Evolutionary conservation across 1,140 invertebrate species (phyloP).

Genomic region (Globodera rostochiensis): DNA sequence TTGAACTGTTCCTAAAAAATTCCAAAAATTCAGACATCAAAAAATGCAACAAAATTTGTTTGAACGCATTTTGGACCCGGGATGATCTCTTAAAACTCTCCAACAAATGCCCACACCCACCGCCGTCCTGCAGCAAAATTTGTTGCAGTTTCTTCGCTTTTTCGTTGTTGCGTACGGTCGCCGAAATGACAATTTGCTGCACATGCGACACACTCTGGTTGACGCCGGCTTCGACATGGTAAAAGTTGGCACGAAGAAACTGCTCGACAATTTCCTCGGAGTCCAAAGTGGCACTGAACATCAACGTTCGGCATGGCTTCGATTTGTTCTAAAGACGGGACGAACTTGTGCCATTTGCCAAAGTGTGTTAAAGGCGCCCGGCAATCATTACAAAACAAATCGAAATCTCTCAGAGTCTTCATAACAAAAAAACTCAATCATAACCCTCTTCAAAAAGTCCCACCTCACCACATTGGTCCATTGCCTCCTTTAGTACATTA

Average conservation of each 20-base stretch:
- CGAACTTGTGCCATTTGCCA: too few species aligned
- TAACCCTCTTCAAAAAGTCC: background rate
- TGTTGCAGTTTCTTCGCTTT: background rate
- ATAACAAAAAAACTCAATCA: too few species aligned
- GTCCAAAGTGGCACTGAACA: slow-evolving; percentile 28
- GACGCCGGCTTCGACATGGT: slow-evolving; percentile 13
- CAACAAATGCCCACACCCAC: background rate
- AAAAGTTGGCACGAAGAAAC: slow-evolving; percentile 6
- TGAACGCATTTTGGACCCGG: background rate
- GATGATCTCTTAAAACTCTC: background rate
- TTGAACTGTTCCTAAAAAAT: background rate
- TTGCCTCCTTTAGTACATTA: background rate
- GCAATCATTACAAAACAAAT: background rate
- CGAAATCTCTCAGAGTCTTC: background rate
- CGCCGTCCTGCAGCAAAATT: background rate
- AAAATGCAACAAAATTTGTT: too few species aligned
- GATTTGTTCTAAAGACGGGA: background rate
- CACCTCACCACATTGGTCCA: background rate
- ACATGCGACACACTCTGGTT: slow-evolving; percentile 25
- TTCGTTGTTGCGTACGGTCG: background rate
- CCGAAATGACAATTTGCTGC: background rate
- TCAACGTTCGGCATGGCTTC: background rate
- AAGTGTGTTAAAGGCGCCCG: background rate
- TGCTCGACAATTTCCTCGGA: background rate
- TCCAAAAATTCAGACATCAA: background rate